phyloP scores from a whole-genome alignment of 2,797 vertebrate species.

The Thalassophryne amazonica region DNA sequence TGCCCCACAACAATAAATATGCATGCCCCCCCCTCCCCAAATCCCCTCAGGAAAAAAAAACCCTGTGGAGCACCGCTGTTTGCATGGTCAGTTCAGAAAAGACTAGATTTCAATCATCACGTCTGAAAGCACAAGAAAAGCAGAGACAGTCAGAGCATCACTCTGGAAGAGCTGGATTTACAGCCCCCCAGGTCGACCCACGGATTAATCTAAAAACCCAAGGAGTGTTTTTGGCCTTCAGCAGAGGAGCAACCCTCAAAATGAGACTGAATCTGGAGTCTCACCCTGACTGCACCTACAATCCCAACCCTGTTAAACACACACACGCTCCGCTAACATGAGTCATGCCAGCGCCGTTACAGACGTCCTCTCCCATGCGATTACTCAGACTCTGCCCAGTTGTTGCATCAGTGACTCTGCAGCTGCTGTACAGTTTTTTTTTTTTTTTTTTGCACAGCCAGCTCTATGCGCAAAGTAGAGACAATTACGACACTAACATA shows the following conservation, averaged over 20 bases:
- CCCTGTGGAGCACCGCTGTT: no score
- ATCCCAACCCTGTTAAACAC: conserved; percentile 55
- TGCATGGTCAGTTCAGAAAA: conserved; percentile 41
- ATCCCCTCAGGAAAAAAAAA: no score
- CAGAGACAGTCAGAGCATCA: conserved; percentile 58
- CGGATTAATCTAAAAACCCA: conserved; percentile 21
- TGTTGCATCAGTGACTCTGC: conserved; percentile 43
- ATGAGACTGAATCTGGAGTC: conserved; percentile 26
- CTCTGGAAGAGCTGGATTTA: conserved; percentile 32
- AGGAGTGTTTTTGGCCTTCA: conserved; percentile 50
- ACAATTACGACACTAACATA: no score
- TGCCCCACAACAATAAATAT: no score
- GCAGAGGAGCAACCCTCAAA: conserved; percentile 17
- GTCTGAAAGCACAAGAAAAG: conserved; percentile 44
- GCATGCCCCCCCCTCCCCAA: no score
- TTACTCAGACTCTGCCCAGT: conserved; percentile 66
- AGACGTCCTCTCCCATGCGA: conserved; percentile 47
- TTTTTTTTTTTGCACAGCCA: conserved; percentile 13
- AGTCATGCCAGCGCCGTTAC: conserved; percentile 61
- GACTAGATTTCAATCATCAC: conserved; percentile 28
- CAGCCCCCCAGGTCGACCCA: conserved; percentile 40
- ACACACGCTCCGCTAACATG: conserved; percentile 50
- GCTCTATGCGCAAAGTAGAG: conserved; percentile 21
- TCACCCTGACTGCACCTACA: conserved; percentile 31
- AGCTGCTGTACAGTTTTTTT: conserved; percentile 29